Conservation (phyloP, 2,797 vertebrate genomes). For the Buphagus erythrorhynchus region DNA sequence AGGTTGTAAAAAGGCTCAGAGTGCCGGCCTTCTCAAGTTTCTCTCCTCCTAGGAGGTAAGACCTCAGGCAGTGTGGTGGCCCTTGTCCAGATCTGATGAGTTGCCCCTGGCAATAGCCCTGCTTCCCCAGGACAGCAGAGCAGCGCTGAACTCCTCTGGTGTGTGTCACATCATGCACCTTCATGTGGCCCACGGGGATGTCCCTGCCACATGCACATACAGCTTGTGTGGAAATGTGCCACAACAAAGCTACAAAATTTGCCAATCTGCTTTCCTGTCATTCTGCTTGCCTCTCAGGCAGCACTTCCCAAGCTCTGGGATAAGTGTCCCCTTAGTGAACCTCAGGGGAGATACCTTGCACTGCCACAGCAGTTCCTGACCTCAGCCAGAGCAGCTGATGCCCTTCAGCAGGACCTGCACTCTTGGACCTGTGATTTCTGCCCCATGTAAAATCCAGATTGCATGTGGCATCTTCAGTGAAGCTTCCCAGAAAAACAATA, state of each 20-base stretch:
- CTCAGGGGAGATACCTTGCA: not conserved
- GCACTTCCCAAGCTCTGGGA: not conserved
- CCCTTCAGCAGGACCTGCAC: not conserved
- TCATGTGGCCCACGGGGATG: not conserved
- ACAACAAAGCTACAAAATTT: not conserved
- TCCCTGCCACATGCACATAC: accelerated
- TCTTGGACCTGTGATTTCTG: not conserved
- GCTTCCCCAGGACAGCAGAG: not conserved
- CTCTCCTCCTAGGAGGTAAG: not conserved
- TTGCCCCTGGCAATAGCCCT: not conserved
- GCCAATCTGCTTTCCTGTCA: not conserved
- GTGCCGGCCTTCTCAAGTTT: not conserved
- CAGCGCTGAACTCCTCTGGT: not conserved
- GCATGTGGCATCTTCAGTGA: not conserved
- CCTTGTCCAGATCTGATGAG: not conserved
- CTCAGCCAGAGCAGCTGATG: not conserved
- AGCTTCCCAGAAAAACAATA: not conserved
- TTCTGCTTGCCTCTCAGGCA: not conserved
- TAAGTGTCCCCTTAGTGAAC: not conserved
- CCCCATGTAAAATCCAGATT: not conserved
- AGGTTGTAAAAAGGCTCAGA: not conserved
- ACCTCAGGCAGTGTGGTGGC: accelerated
- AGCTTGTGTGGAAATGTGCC: accelerated
- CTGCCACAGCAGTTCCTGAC: accelerated
- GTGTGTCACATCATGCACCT: accelerated